Conservation (phyloP, 2,113 vertebrate genomes). For the Micromys minutus region DNA sequence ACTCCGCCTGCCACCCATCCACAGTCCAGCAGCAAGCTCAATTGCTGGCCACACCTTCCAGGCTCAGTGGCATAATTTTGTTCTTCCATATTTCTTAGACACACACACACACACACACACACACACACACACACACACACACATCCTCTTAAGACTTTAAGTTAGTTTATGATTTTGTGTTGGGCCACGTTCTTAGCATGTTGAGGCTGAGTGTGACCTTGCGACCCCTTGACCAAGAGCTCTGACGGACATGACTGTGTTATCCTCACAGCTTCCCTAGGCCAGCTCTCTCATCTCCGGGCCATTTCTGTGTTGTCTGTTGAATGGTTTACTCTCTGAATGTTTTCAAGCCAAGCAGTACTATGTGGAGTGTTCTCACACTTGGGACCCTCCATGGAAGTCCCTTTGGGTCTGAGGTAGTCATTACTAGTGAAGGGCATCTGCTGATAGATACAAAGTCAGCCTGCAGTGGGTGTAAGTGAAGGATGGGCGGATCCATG, state of each 20-base stretch:
- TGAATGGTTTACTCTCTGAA: rapidly evolving
- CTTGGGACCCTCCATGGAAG: rapidly evolving
- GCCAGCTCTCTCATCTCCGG: neutral
- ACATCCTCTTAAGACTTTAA: neutral
- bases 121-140: neutral
- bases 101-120: neutral
- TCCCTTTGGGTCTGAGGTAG: neutral
- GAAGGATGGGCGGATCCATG: rapidly evolving
- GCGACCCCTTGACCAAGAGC: neutral
- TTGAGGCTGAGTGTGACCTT: neutral
- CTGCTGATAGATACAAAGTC: neutral
- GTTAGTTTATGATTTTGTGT: neutral
- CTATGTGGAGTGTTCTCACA: neutral
- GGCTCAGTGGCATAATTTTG: no score
- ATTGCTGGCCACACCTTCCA: neutral
- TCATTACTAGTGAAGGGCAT: neutral
- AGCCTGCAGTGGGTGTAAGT: neutral
- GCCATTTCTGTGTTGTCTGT: rapidly evolving
- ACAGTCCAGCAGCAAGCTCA: neutral
- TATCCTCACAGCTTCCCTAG: neutral
- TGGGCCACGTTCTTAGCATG: neutral
- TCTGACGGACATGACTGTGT: no score
- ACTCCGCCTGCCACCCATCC: neutral
- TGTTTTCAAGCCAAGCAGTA: neutral
- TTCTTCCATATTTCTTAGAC: neutral